These are phyloP conservation scores for Aromia moschata DNA, from an alignment of 2,888 invertebrate species.

Conservation along the genomic window DNA sequence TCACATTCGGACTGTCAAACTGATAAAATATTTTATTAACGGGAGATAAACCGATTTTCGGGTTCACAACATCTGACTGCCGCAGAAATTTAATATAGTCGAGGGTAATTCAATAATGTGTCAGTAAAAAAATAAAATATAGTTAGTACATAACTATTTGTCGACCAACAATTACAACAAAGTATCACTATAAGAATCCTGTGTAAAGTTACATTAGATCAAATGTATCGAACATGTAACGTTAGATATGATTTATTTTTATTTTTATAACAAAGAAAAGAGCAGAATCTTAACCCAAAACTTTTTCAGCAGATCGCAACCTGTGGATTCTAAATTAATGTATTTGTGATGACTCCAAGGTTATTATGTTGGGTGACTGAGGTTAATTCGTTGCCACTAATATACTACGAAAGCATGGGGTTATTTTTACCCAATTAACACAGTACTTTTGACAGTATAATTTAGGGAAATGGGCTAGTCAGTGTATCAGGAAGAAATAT, in stretches of 20 bases:
- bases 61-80: background rate
- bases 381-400: no score
- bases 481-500: no score
- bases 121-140: background rate
- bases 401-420: no score
- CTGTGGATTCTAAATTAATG: no score
- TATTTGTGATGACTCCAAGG: no score
- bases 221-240: background rate
- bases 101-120: background rate
- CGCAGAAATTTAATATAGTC: background rate
- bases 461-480: no score
- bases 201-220: background rate
- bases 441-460: no score
- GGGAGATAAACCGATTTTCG: background rate
- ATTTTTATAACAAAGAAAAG: background rate
- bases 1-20: slow-evolving; percentile 33
- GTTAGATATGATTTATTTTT: background rate
- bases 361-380: no score
- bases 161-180: no score
- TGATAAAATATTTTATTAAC: slow-evolving; percentile 25
- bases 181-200: no score
- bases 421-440: no score
- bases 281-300: background rate
- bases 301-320: background rate
- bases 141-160: background rate